Evolutionary conservation across 2,888 invertebrate genomes (phyloP), one percentile per base, ranked within the genome.

Genomic region (Tribolium freemani): DNA sequence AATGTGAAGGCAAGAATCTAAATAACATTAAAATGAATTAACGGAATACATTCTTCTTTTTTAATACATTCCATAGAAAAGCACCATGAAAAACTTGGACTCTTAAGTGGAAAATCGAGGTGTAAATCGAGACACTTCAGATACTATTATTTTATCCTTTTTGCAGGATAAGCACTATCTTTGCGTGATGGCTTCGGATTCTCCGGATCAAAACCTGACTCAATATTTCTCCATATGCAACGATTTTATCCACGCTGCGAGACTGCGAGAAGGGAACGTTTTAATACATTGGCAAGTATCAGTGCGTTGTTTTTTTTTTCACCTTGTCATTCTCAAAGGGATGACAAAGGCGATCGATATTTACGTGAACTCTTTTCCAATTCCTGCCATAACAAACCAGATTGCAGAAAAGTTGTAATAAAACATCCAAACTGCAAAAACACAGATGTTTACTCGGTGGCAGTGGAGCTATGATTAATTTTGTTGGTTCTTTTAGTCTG

Each of bases 161-260:
- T 89, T 89, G 20, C 89, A 97, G 97, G 97, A 98, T 87, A 97
- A 96, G 84, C 95, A 97, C 87, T 98, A 98, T 86, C 89, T 98
- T 60, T 97, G 97, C 86, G 96, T 98, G 77, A 91, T 95, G 91
- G 98, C 98, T 51, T 94, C 97, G n/a, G 98, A 98, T 87, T 94
- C 94, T 9, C 96, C 97, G 0, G 94, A 95, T 82, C 97, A 98
- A 88, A 96, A 97, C 87, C 90, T 98, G 64, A 93, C 94, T 38
- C 97, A 96, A 87, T 97, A 95, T 88, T 98, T 98, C 88, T 91
- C 96, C 51, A 88, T 96, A 76, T 97, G 96, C 88, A 98, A 97
- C 88, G 97, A 98, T 86, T 98, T 98, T 86, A 98, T 98, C 80
- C 98, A 98, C 86, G 93, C 93, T 0, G 97, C 97, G 1, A 90